These are phyloP conservation scores for Aptenodytes patagonicus DNA, from an alignment of 2,113 vertebrate species.

Conservation along the genomic window DNA sequence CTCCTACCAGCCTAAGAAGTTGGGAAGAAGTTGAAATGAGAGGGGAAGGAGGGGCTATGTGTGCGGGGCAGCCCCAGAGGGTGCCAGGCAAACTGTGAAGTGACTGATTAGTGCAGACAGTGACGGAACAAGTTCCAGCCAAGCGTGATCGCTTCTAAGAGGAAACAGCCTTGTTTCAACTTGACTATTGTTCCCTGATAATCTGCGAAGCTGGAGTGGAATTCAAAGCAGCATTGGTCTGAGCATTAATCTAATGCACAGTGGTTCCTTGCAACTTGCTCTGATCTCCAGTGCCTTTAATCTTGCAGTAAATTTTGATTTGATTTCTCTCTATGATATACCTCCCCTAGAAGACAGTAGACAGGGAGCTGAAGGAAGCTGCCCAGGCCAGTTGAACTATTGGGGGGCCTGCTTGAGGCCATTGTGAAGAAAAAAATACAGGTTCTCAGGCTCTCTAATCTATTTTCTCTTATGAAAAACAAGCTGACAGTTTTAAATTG, in stretches of 20 bases:
- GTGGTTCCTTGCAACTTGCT: background rate
- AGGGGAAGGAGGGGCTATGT: background rate
- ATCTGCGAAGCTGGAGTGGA: background rate
- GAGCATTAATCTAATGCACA: background rate
- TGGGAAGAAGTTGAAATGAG: background rate
- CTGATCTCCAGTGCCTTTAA: constrained; percentile 15
- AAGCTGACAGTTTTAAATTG: background rate
- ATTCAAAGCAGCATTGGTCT: background rate
- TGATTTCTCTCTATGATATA: background rate
- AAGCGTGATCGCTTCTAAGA: background rate
- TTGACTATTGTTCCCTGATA: background rate
- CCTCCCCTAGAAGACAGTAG: background rate
- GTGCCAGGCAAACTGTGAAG: background rate
- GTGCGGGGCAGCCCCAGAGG: background rate
- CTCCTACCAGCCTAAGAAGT: background rate
- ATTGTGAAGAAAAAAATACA: background rate
- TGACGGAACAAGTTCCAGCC: background rate
- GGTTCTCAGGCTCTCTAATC: background rate
- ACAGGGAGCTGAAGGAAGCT: background rate
- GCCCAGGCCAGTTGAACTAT: background rate
- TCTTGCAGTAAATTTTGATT: background rate
- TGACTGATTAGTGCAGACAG: background rate
- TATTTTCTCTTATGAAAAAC: background rate
- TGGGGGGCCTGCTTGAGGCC: background rate
- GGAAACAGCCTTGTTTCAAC: background rate